These are phyloP conservation scores for Odontamblyopus rebecca DNA, from an alignment of 2,797 vertebrate genomes.

Conservation along the genomic window DNA sequence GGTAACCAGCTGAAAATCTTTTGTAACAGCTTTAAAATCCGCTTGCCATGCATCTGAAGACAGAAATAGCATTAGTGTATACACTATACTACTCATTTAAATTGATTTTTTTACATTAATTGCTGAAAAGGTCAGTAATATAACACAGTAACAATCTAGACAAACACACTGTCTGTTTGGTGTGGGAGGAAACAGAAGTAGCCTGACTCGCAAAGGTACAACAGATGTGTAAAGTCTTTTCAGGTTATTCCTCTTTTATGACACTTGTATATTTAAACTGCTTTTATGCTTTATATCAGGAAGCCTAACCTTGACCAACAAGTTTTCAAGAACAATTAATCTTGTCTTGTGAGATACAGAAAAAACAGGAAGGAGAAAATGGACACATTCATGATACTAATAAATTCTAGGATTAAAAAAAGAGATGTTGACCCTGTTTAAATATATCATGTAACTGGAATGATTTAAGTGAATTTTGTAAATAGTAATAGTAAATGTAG, in stretches of 20 bases:
- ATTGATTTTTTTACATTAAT: background rate
- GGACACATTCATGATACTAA: background rate
- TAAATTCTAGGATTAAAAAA: background rate
- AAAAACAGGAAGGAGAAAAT: background rate
- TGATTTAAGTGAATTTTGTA: too few species aligned
- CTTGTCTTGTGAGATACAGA: background rate
- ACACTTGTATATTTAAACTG: background rate
- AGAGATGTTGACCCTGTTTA: too few species aligned
- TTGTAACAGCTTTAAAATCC: slow-evolving; percentile 87
- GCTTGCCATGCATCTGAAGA: slow-evolving; percentile 84
- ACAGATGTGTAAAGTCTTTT: background rate
- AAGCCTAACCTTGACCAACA: background rate
- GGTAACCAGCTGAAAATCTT: slow-evolving; percentile 95
- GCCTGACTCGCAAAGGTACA: background rate
- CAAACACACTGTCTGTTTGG: background rate
- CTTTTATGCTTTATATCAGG: background rate
- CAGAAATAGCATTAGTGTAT: background rate
- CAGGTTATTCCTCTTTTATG: background rate
- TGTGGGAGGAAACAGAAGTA: background rate
- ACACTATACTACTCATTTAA: background rate
- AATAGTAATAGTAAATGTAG: too few species aligned
- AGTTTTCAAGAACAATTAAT: background rate
- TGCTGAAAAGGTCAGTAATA: background rate
- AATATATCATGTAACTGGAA: too few species aligned
- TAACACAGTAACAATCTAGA: background rate